Base-by-base conservation (phyloP, 2,797 vertebrate genomes). In the Lemur catta region DNA sequence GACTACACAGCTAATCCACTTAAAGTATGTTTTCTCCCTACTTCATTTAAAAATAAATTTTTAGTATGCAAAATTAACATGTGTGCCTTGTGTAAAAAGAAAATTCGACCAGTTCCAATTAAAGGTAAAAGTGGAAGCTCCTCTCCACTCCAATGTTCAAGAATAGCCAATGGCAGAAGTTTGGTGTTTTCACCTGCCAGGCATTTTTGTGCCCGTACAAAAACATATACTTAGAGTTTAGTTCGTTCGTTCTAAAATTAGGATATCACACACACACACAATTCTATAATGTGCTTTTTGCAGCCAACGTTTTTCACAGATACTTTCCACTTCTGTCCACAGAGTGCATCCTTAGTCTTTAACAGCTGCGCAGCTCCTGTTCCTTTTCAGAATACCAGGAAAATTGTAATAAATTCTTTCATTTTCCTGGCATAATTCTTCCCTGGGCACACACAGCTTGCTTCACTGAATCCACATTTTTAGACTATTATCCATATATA, bases 391-490 rank as follows among this genome's bases (percentile, higher is more conserved):
- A 75, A 22, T 24, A 35, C 52, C 61, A 82, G 30, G 38, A 74
- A 93, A 61, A 78, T 6, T 5, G 3, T 22, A 26, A 55, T 6
- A 20, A 65, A 43, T 81, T 86, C 15, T 76, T 79, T 65, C 20
- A 33, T 43, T 95, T 69, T 84, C 55, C 63, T 69, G 81, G 24
- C 15, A 38, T n/a, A 84, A 72, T 35, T 95, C 35, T 80, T 90
- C 46, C 59, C 48, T 69, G 6, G 48, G 30, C 33, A 75, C 50
- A 72, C 18, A 38, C 18, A 46, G 13, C 24, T 89, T 89, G 59
- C 91, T 92, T 87, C n/a, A 48, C 8, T 87, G 48, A 94, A 84
- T 55, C 48, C 15, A 20, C 72, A 38, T 50, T 82, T 96, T 92
- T 79, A 78, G 26, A 63, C 26, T 82, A 43, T 84, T 69, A 93